Evolutionary conservation across 2,888 invertebrate species (phyloP).

Genomic region (Plebejus argus): DNA sequence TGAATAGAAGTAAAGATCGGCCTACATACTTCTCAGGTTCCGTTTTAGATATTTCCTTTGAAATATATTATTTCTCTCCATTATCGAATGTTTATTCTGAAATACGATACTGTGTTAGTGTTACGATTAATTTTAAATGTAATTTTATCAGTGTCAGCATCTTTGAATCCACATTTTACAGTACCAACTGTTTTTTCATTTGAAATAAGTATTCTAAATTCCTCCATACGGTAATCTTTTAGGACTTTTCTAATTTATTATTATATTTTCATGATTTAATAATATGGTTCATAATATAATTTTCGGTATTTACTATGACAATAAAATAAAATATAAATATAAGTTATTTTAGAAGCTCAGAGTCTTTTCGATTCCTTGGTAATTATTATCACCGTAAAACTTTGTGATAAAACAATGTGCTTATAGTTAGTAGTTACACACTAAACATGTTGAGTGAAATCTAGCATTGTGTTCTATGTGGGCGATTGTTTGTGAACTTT

Average conservation of each 20-base stretch:
- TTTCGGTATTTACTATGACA: too few species aligned
- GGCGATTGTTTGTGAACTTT: slow-evolving; percentile 28
- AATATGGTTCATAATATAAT: background rate
- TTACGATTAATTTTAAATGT: background rate
- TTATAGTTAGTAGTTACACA: background rate
- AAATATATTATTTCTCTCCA: background rate
- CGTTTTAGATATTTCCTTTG: slow-evolving; percentile 5
- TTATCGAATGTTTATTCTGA: background rate
- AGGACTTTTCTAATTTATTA: too few species aligned
- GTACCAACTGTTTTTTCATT: too few species aligned
- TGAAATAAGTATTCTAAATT: too few species aligned
- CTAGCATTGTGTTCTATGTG: slow-evolving; percentile 5
- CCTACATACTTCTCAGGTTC: slow-evolving; percentile 16
- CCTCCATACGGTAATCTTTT: too few species aligned
- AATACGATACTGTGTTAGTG: background rate
- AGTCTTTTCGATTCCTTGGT: background rate
- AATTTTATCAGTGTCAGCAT: background rate
- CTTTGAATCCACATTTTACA: background rate
- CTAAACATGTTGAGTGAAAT: slow-evolving; percentile 13
- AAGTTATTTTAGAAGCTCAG: background rate
- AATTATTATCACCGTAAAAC: background rate
- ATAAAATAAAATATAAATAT: too few species aligned
- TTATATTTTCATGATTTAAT: too few species aligned
- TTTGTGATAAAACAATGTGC: background rate
- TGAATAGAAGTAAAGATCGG: slow-evolving; percentile 14